These are phyloP conservation scores for Sebastes matsubarae DNA, from an alignment of 2,797 vertebrate species.

Conservation along the genomic window DNA sequence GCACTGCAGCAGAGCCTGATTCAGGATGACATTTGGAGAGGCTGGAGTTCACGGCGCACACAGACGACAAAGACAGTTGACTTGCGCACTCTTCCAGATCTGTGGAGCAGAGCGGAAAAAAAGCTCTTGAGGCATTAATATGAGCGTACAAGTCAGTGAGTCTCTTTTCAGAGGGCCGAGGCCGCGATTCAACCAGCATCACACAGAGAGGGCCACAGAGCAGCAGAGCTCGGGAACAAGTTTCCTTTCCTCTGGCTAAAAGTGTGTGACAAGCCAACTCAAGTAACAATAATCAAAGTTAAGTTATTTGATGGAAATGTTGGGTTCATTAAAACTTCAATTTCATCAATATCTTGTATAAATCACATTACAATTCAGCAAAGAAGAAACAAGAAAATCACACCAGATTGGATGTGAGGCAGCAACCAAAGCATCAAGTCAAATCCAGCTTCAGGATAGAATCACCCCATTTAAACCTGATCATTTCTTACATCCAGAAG, in stretches of 20 bases:
- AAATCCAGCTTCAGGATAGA: background rate
- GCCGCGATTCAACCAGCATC: background rate
- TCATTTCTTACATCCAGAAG: too few species aligned
- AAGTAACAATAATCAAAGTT: background rate
- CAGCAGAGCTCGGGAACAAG: background rate
- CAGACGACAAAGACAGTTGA: constrained; percentile 52
- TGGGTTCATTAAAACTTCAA: background rate
- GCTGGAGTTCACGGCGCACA: constrained; percentile 42
- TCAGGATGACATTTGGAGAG: constrained; percentile 62
- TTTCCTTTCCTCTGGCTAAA: background rate
- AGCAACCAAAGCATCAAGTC: background rate
- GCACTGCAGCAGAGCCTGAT: constrained; percentile 59
- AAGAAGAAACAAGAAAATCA: background rate
- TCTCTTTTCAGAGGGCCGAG: constrained; percentile 14
- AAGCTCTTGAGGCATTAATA: constrained; percentile 34
- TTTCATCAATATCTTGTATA: background rate
- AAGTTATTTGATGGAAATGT: background rate
- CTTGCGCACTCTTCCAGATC: constrained; percentile 44
- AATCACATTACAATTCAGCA: background rate
- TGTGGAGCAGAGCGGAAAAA: constrained; percentile 42
- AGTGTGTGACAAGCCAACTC: background rate
- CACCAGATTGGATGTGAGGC: background rate
- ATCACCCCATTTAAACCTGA: too few species aligned
- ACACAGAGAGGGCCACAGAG: background rate
- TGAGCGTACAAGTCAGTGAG: constrained; percentile 36